Evolutionary conservation across 1,140 invertebrate species (phyloP).

Genomic region (Caenorhabditis inopinata): DNA sequence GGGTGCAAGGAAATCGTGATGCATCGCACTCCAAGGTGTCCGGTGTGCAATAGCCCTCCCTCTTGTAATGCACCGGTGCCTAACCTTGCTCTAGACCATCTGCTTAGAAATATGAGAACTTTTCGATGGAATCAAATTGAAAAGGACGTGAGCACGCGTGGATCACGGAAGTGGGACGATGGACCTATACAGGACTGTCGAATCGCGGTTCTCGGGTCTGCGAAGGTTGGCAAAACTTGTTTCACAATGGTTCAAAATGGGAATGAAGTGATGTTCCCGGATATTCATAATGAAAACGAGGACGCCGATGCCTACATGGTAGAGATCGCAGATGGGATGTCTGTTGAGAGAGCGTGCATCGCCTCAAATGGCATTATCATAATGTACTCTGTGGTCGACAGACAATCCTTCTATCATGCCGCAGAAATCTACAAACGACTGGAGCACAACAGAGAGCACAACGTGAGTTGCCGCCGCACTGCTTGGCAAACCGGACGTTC

Average conservation of each 20-base stretch:
- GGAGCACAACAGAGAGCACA: background rate
- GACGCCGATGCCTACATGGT: conserved; percentile 8
- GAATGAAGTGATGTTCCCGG: conserved; percentile 16
- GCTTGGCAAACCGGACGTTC: too few relatives aligned
- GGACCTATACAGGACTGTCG: background rate
- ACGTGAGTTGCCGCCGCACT: background rate
- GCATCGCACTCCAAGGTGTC: conserved; percentile 6
- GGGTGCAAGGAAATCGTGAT: background rate
- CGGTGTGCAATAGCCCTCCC: background rate
- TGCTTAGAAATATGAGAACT: conserved; percentile 31
- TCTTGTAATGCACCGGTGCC: background rate
- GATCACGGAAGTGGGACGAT: conserved; percentile 7
- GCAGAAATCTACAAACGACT: background rate
- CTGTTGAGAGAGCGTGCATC: background rate
- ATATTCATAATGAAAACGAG: background rate
- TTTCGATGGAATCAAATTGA: conserved; percentile 33
- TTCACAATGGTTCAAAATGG: conserved; percentile 25
- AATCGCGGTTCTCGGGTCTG: background rate
- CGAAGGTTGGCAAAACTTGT: background rate
- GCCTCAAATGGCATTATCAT: conserved; percentile 10
- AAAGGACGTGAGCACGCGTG: background rate
- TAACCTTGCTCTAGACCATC: conserved; percentile 2
- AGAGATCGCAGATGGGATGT: background rate
- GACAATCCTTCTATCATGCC: background rate
- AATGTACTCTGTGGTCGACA: conserved; percentile 1